These are phyloP conservation scores for Rutpela maculata DNA, from an alignment of 2,888 invertebrate species.

Conservation along the genomic window DNA sequence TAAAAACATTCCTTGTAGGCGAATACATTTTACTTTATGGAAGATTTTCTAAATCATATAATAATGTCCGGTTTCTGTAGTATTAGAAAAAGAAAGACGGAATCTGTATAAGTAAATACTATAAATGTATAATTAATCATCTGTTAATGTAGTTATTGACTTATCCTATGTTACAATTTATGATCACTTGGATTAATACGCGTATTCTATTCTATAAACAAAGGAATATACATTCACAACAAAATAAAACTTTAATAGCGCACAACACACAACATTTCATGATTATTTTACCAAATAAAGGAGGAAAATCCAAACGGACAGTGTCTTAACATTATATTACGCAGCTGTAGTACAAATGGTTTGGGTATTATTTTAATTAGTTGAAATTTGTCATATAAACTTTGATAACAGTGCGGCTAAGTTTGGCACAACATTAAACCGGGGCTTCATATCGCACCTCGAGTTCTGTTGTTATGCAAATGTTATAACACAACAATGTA, in stretches of 20 bases:
- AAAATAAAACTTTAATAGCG: neutral
- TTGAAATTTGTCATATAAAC: constrained; percentile 3
- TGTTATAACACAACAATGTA: constrained; percentile 5
- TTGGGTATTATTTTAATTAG: constrained; percentile 7
- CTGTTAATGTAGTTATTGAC: too few relatives aligned
- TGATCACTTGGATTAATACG: too few relatives aligned
- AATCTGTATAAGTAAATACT: too few relatives aligned
- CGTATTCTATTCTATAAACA: too few relatives aligned
- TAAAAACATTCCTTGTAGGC: too few relatives aligned
- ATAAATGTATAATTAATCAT: too few relatives aligned
- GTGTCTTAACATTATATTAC: constrained; percentile 7
- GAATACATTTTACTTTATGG: too few relatives aligned
- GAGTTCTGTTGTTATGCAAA: constrained; percentile 1
- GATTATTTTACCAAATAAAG: neutral
- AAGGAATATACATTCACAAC: neutral
- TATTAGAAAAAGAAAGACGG: too few relatives aligned
- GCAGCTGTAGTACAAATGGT: neutral
- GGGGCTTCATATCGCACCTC: neutral
- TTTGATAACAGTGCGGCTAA: neutral
- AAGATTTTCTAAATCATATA: too few relatives aligned
- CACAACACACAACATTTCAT: neutral
- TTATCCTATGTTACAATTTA: too few relatives aligned
- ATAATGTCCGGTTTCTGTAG: too few relatives aligned
- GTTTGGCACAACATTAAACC: constrained; percentile 7
- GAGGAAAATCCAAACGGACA: neutral